Percentiles rank a stretch among this genome's conserved stretches.
These are phyloP conservation scores for Eulimnadia texana DNA, from an alignment of 1,140 invertebrate genomes.

Conservation along the genomic window DNA sequence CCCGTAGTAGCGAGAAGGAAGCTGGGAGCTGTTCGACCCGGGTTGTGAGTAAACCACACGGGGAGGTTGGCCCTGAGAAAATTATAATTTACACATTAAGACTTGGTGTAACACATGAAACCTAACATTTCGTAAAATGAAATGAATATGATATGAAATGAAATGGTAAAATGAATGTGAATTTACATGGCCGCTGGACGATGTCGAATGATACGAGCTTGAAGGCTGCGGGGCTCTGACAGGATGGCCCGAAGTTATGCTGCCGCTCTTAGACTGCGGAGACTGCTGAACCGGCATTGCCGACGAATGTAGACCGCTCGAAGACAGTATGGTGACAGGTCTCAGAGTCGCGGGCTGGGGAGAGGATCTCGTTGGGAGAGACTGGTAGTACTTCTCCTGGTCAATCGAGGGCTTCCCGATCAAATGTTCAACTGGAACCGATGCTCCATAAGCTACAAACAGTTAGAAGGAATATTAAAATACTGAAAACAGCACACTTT, in stretches of 20 bases:
- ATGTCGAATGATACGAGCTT: background rate
- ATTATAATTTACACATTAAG: background rate
- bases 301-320: background rate
- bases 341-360: background rate
- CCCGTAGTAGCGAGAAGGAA: background rate
- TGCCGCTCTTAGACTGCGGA: conserved; percentile 35
- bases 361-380: conserved; percentile 11
- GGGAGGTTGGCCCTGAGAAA: background rate
- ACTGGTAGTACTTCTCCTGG: conserved; percentile 1
- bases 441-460: background rate
- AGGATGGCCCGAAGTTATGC: conserved; percentile 41
- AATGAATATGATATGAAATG: too few species aligned
- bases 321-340: conserved; percentile 1
- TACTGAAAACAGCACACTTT: background rate
- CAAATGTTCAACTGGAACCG: conserved; percentile 1
- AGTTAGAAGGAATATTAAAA: background rate
- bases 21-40: background rate
- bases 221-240: conserved; percentile 26
- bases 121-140: too few species aligned
- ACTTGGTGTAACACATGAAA: background rate
- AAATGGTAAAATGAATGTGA: background rate
- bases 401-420: background rate
- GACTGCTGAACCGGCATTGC: conserved; percentile 12
- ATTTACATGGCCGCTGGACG: background rate
- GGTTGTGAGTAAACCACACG: background rate